A percentile compares a stretch with the other conserved stretches of the same genome.
phyloP scores from a whole-genome alignment of 2,797 vertebrate genomes.

The Margarornis squamiger region DNA sequence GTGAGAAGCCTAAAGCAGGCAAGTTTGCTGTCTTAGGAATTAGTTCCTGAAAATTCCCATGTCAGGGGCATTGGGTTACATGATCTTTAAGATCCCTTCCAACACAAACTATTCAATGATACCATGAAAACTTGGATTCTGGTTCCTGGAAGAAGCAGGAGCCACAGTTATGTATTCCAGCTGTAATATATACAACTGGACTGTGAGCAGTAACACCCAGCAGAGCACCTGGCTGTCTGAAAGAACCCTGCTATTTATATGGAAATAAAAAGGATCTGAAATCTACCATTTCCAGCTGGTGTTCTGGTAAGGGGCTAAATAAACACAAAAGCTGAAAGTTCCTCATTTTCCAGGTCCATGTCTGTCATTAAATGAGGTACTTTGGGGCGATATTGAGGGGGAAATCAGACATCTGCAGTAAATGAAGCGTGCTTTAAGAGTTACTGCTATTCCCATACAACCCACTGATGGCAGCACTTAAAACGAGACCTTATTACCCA shows the following conservation, averaged over 20 bases:
- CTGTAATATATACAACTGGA: neutral
- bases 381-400: neutral
- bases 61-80: neutral
- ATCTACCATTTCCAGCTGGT: neutral
- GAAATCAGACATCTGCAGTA: neutral
- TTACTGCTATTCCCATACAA: neutral
- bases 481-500: neutral
- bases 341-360: neutral
- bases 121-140: neutral
- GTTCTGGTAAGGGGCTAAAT: conserved; percentile 3
- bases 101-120: neutral
- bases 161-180: neutral
- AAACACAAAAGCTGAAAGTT: conserved; percentile 8
- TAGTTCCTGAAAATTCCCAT: neutral
- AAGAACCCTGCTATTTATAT: neutral
- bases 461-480: neutral
- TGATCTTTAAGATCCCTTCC: neutral
- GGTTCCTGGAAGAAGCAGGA: neutral
- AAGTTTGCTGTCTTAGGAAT: neutral
- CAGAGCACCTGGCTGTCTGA: neutral
- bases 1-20: neutral
- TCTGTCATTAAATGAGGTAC: neutral
- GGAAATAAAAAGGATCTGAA: neutral
- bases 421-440: neutral
- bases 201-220: neutral